Conservation (phyloP, 2,113 vertebrate genomes). For the Coracopsis vasa region DNA sequence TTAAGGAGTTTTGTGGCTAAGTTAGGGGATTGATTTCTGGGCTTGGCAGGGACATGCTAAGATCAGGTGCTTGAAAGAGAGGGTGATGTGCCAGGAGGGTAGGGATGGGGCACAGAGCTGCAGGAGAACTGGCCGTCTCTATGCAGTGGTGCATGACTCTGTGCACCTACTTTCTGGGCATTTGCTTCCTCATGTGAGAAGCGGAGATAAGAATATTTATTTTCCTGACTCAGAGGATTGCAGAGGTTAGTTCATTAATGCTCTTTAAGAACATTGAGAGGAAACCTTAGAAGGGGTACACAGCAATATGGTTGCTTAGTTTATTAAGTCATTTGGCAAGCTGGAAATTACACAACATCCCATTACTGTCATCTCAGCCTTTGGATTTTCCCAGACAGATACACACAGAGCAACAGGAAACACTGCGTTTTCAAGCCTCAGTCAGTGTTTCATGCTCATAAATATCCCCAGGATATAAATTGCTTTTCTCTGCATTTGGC, state of each 20-base stretch:
- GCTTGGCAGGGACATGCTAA: background rate
- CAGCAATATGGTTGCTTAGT: background rate
- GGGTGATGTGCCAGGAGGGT: background rate
- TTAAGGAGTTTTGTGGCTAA: background rate
- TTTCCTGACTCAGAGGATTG: background rate
- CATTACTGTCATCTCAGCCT: background rate
- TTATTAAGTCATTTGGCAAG: background rate
- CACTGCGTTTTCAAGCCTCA: background rate
- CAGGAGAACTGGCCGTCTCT: background rate
- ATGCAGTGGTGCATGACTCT: accelerated
- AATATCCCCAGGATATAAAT: background rate
- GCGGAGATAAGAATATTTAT: background rate
- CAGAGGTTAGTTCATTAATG: background rate
- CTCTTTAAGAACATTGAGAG: background rate
- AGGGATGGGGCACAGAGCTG: background rate
- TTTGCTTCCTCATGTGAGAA: background rate
- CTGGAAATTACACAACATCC: background rate
- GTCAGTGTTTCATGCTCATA: background rate
- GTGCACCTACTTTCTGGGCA: background rate
- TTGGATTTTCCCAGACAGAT: background rate
- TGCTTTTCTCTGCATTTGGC: background rate
- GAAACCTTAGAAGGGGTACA: background rate
- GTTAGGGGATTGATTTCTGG: background rate
- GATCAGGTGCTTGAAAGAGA: background rate
- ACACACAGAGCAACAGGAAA: background rate